phyloP scores from a whole-genome alignment of 2,888 invertebrate genomes.

The Caenorhabditis sp. region DNA sequence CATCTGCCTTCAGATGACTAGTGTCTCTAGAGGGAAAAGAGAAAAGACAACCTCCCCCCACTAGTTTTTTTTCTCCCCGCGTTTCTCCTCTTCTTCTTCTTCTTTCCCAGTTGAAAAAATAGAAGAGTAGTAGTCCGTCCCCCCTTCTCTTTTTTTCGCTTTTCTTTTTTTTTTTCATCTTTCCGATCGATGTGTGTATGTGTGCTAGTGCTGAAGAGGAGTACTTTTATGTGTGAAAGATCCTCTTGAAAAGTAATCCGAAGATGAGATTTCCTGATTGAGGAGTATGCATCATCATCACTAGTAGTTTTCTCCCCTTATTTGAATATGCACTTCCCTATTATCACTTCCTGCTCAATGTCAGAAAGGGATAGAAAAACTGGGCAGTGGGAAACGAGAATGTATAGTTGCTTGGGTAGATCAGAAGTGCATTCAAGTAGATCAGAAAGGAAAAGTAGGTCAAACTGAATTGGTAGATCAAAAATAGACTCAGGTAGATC shows the following conservation, averaged over 20 bases:
- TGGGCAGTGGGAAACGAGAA: too few species aligned
- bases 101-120: not conserved
- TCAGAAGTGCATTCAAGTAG: too few species aligned
- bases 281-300: not conserved
- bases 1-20: constrained; percentile 1
- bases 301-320: too few species aligned
- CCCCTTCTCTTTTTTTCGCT: constrained; percentile 5
- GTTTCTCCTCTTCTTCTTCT: constrained; percentile 6
- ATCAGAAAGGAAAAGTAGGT: too few species aligned
- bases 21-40: not conserved
- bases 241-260: not conserved
- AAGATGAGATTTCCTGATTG: not conserved
- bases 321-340: not conserved
- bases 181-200: constrained; percentile 33
- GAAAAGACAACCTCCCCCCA: not conserved
- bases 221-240: not conserved
- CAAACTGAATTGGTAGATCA: too few species aligned
- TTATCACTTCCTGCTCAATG: not conserved
- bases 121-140: not conserved
- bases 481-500: too few species aligned
- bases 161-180: constrained; percentile 16
- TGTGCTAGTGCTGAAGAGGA: not conserved
- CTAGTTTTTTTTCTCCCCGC: too few species aligned
- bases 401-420: too few species aligned
- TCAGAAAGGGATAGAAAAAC: too few species aligned